Evolutionary conservation across 2,797 vertebrate species (phyloP).

Genomic region (Brachyalestes nurse): DNA sequence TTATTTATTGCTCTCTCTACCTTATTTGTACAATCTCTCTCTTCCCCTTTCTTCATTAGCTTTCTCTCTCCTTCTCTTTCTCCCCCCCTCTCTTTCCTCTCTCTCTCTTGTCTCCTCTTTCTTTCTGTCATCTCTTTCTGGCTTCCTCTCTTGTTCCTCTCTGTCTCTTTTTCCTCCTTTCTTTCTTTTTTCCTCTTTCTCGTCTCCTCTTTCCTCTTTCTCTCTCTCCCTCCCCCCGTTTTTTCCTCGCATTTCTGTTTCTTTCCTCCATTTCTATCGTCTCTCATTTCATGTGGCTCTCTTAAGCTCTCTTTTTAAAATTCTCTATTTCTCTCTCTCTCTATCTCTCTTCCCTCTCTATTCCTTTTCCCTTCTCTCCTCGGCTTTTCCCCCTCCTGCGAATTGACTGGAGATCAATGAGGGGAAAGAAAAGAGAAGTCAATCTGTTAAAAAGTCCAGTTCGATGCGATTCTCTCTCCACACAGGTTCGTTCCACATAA

Average conservation of each 20-base stretch:
- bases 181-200: not conserved
- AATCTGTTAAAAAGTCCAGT: constrained; percentile 53
- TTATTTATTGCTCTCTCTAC: too few species aligned
- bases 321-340: constrained; percentile 32
- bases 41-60: too few species aligned
- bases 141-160: not conserved
- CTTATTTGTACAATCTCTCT: not conserved
- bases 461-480: constrained; percentile 34
- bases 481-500: constrained; percentile 45
- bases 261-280: too few species aligned
- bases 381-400: constrained; percentile 47
- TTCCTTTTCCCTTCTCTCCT: too few species aligned
- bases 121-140: too few species aligned
- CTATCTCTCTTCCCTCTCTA: constrained; percentile 25
- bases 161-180: not conserved
- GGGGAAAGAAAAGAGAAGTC: constrained; percentile 38
- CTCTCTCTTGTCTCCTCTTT: too few species aligned
- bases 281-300: too few species aligned
- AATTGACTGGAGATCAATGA: constrained; percentile 63
- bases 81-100: too few species aligned
- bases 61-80: too few species aligned
- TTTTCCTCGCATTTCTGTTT: too few species aligned
- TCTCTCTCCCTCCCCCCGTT: constrained; percentile 40
- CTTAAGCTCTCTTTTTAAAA: too few species aligned
- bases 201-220: constrained; percentile 23